Base-by-base conservation (phyloP, 2,797 vertebrate species). In the Prunella strophiata region DNA sequence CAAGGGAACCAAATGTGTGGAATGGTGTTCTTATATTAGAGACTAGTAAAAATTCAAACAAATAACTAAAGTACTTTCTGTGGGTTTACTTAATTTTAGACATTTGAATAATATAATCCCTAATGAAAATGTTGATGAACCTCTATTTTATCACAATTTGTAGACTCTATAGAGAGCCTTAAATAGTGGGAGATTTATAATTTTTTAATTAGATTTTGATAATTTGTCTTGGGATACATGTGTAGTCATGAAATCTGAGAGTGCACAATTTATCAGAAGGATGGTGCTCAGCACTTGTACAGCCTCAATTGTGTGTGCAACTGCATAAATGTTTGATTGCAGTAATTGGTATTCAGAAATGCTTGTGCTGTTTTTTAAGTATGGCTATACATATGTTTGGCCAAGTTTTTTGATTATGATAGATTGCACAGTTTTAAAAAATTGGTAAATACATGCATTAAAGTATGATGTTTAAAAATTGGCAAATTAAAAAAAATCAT, bases 41-140 rank as follows among this genome's bases (percentile, higher is more conserved):
- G 55, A 55, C 58, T 45, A 82, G 66, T 92, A 91, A 93, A 93
- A 74, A 87, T 42, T 21, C 63, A 93, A 79, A 85, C 83, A 93
- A 93, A 48, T 73, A 89, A 62, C 79, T 75, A 12, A 87, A 78
- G 29, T 27, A 47, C 22, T 75, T 73, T 95, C 68, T 78, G 66
- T 76, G 45, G 59, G 18, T 86, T 95, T 90, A 84, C 76, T 90
- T 82, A 78, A 78, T 72, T 90, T 76, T 61, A 91, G 52, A 52
- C 26, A 38, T 91, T 93, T 88, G 89, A 85, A 65, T 80, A 80
- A 67, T 85, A 51, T 59, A 47, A 82, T 74, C 67, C 34, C 65
- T 88, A 67, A 89, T 71, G 61, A 67, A 91, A 91, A 77, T 57
- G 15, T 57, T 89, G 50, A 83, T 79, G 61, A 73, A 85, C 20